Base-by-base conservation (phyloP, 1,140 invertebrate species). In the Bombus breviceps region DNA sequence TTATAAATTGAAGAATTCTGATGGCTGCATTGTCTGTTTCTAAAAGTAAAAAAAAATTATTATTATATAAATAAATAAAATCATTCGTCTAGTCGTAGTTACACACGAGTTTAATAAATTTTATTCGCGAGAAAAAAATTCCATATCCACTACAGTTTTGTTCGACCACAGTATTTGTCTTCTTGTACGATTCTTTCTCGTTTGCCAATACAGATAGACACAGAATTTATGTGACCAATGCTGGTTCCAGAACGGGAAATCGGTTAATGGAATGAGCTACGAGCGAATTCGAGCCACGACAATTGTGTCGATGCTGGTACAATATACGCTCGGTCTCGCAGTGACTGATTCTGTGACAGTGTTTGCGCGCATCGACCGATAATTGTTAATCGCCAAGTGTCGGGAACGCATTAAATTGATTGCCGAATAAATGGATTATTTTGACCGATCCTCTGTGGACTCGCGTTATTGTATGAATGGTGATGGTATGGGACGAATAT, bases 381-480 rank as follows among this genome's bases (percentile, higher is more conserved):
- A 85, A 85, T 80, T 85, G 77, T 85, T 85, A 79, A 85, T 80
- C 68, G 76, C 66, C 47, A 79, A 85, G 37, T 84, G 82, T 80
- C 78, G 76, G 18, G 39, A 62, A 71, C 53, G 83, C 83, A 85
- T 85, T 85, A 85, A 85, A 80, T 71, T 85, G 77, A 85, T 85
- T 85, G 83, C 77, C 83, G 13, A 80, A 80, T 85, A 85, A 85
- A 80, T 85, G 76, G 76, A 80, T 85, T 62, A 57, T 80, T 80
- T 64, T 57, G 68, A 18, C 25, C 28, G 28, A 12, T 3, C 10
- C 37, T 25, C 28, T 1, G 32, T 43, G 22, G 3, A 53, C 32
- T 22, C 12, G 28, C 2, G 34, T 57, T n/a, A 39, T 15, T 8
- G 22, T 53, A 53, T 5, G 32, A 25, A 59, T 34, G 6, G 15